These are phyloP conservation scores for Branchellion lobata DNA, from an alignment of 2,888 invertebrate genomes.

Conservation along the genomic window DNA sequence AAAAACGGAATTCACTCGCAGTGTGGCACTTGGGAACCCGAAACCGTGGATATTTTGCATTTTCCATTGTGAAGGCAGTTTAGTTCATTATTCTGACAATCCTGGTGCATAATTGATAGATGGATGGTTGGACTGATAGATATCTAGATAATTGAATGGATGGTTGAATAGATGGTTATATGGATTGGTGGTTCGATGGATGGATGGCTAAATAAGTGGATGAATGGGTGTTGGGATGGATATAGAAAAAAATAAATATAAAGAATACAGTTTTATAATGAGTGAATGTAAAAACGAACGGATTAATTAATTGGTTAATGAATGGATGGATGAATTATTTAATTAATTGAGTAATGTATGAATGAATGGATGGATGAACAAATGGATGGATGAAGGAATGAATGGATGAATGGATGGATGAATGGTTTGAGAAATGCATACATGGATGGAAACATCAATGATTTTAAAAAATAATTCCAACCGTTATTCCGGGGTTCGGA, in stretches of 20 bases:
- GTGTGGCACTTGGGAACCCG: no score
- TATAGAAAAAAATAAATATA: no score
- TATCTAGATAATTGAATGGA: constrained; percentile 1
- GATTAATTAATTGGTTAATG: background rate
- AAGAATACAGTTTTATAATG: background rate
- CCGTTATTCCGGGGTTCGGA: background rate
- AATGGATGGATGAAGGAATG: background rate
- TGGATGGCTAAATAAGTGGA: background rate
- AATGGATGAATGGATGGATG: constrained; percentile 2
- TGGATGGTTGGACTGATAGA: background rate
- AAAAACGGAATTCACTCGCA: no score
- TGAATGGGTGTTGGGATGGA: no score
- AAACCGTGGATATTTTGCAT: background rate
- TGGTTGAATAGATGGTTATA: background rate
- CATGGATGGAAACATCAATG: constrained; percentile 3
- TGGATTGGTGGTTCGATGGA: background rate
- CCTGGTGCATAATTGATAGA: background rate
- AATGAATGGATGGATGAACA: constrained; percentile 1
- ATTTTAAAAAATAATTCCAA: constrained; percentile 2
- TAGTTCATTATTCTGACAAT: background rate
- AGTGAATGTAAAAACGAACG: background rate
- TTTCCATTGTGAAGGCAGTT: background rate
- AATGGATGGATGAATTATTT: constrained; percentile 14
- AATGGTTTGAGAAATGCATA: background rate
- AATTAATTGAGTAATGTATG: background rate